Evolutionary conservation across 2,797 vertebrate genomes (phyloP).

Genomic region (Erpetoichthys calabaricus): DNA sequence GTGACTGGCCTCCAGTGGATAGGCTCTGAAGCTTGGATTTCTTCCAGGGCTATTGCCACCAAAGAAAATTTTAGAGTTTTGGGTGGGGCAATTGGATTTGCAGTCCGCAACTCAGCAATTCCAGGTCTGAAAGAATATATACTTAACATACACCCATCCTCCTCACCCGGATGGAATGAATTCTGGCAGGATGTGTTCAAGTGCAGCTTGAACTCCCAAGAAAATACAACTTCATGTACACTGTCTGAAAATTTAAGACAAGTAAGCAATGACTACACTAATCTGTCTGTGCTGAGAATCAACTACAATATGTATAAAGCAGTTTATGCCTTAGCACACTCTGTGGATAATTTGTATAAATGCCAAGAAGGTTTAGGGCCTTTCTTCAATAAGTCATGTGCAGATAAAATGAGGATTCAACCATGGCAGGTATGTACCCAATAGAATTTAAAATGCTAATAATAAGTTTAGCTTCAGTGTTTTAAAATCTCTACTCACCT

Average conservation of each 20-base stretch:
- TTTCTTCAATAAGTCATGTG: slow-evolving; percentile 6
- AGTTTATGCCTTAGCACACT: slow-evolving; percentile 3
- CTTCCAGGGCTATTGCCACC: slow-evolving; percentile 41
- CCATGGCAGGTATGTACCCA: neutral
- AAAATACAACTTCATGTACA: slow-evolving; percentile 25
- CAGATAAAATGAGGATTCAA: slow-evolving; percentile 1
- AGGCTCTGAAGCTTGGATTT: slow-evolving; percentile 58
- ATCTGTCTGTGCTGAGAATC: slow-evolving; percentile 23
- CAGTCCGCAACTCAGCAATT: slow-evolving; percentile 36
- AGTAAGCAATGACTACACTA: slow-evolving; percentile 21
- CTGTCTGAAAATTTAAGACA: slow-evolving; percentile 2
- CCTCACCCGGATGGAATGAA: slow-evolving; percentile 42
- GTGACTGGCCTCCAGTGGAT: slow-evolving; percentile 50
- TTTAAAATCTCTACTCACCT: neutral
- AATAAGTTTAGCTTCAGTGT: too few relatives aligned
- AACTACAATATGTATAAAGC: slow-evolving; percentile 5
- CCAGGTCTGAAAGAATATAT: slow-evolving; percentile 41
- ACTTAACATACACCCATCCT: slow-evolving; percentile 37
- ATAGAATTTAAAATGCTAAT: too few relatives aligned
- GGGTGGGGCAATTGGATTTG: slow-evolving; percentile 44
- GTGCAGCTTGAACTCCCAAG: slow-evolving; percentile 32
- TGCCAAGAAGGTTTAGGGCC: neutral
- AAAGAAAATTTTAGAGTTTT: slow-evolving; percentile 32
- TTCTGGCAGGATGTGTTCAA: slow-evolving; percentile 50
- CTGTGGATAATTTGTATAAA: slow-evolving; percentile 1